Evolutionary conservation across 53 echinoderm and acorn worm genomes (phyloP).

Genomic region (Echinarachnius parma): DNA sequence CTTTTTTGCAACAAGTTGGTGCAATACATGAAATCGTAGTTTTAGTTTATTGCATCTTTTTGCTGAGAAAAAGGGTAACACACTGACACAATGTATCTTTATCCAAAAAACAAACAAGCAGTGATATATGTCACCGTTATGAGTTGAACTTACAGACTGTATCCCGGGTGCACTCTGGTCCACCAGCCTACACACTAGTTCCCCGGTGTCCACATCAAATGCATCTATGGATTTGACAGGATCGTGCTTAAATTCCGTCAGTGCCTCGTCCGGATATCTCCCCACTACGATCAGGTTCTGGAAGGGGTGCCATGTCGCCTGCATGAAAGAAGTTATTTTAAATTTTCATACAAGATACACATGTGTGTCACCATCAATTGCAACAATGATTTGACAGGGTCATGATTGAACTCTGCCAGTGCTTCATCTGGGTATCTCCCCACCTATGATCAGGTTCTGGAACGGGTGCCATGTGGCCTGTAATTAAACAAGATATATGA

Average conservation of each 20-base stretch:
- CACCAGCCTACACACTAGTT: slow-evolving; percentile 68
- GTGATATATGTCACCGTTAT: too few species aligned
- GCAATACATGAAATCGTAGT: too few species aligned
- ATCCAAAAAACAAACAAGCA: too few species aligned
- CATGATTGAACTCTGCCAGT: slow-evolving; percentile 39
- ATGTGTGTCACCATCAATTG: too few species aligned
- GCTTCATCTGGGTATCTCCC: slow-evolving; percentile 63
- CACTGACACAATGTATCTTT: too few species aligned
- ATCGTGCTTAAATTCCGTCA: slow-evolving; percentile 41
- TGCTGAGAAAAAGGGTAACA: too few species aligned
- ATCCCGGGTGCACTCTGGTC: slow-evolving; percentile 62
- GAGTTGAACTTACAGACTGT: slow-evolving; percentile 56
- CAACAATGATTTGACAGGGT: too few species aligned
- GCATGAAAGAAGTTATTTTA: background rate
- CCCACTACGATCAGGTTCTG: slow-evolving; percentile 67
- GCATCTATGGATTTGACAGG: slow-evolving; percentile 60
- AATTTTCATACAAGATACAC: too few species aligned
- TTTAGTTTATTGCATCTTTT: background rate
- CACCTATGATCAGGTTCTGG: slow-evolving; percentile 53
- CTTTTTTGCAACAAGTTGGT: too few species aligned
- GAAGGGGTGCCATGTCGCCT: slow-evolving; percentile 78
- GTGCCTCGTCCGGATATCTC: slow-evolving; percentile 64
- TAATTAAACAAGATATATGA: too few species aligned
- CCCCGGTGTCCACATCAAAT: slow-evolving; percentile 63
- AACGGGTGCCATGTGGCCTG: slow-evolving; percentile 68